These are phyloP conservation scores for Anoura caudifer DNA, from an alignment of 2,113 vertebrate species.

Conservation along the genomic window DNA sequence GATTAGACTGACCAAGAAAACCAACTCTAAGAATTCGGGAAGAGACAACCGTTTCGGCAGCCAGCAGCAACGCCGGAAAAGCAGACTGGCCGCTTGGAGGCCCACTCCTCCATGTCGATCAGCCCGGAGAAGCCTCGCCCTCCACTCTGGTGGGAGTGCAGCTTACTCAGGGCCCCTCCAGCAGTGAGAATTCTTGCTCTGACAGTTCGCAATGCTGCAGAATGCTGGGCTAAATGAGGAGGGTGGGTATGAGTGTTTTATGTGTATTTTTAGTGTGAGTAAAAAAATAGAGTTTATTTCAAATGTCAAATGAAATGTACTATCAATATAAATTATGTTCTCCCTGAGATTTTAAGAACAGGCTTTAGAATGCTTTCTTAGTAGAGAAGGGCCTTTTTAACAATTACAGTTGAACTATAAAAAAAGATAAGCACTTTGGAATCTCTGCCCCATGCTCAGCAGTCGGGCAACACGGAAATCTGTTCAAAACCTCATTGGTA, in stretches of 20 bases:
- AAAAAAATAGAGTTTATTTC: neutral
- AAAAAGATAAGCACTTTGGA: neutral
- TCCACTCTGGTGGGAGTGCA: no score
- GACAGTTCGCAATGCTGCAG: neutral
- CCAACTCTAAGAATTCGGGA: neutral
- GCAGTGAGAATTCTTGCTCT: neutral
- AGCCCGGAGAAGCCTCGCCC: neutral
- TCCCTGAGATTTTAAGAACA: neutral
- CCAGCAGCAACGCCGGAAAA: neutral
- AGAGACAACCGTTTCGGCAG: neutral
- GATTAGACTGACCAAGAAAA: neutral
- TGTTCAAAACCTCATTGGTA: neutral
- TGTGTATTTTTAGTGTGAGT: neutral
- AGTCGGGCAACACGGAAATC: neutral
- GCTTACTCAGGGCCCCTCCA: neutral
- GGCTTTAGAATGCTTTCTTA: neutral
- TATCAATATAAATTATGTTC: neutral
- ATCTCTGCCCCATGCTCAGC: neutral
- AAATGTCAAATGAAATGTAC: neutral
- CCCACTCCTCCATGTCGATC: neutral
- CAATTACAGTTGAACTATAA: neutral
- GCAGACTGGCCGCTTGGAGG: neutral
- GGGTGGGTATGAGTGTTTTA: neutral
- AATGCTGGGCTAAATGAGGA: neutral
- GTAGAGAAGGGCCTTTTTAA: neutral